Conservation (phyloP, 2,888 invertebrate genomes). For the Tinea semifulvella region DNA sequence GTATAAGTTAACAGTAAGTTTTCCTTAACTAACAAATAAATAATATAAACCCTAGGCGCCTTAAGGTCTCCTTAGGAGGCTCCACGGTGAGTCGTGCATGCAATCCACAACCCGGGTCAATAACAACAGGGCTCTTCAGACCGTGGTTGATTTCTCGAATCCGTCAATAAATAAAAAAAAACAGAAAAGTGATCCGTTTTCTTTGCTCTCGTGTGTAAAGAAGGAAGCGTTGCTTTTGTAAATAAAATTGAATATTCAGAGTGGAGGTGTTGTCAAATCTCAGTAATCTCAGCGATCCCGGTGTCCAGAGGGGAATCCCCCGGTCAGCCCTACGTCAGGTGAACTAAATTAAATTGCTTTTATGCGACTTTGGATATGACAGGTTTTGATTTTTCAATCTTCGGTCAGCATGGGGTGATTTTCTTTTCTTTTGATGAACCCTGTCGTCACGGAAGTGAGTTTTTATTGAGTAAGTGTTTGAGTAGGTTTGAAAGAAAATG, state of each 20-base stretch:
- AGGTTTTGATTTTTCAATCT: slow-evolving; percentile 18
- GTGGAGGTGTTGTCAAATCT: slow-evolving; percentile 48
- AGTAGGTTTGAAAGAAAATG: neutral
- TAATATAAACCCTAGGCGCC: too few species aligned
- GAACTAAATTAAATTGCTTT: slow-evolving; percentile 39
- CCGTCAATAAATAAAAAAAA: too few species aligned
- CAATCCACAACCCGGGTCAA: too few species aligned
- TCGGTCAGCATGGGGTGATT: slow-evolving; percentile 16
- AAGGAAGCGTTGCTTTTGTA: slow-evolving; percentile 43
- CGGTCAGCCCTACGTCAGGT: slow-evolving; percentile 29
- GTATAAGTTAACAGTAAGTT: too few species aligned
- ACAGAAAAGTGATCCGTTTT: too few species aligned
- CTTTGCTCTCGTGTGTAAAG: too few species aligned
- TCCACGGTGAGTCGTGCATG: too few species aligned
- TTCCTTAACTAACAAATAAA: too few species aligned
- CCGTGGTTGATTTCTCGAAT: too few species aligned
- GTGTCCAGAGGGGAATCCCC: slow-evolving; percentile 14
- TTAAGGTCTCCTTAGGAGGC: too few species aligned
- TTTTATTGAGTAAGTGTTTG: neutral
- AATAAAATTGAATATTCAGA: slow-evolving; percentile 63
- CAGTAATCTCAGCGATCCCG: slow-evolving; percentile 30
- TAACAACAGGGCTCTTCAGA: too few species aligned
- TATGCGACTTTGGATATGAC: slow-evolving; percentile 19
- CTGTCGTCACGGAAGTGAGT: neutral
- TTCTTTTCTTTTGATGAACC: slow-evolving; percentile 8